Base-by-base conservation (phyloP, 2,113 vertebrate species). In the Nettapus auritus region DNA sequence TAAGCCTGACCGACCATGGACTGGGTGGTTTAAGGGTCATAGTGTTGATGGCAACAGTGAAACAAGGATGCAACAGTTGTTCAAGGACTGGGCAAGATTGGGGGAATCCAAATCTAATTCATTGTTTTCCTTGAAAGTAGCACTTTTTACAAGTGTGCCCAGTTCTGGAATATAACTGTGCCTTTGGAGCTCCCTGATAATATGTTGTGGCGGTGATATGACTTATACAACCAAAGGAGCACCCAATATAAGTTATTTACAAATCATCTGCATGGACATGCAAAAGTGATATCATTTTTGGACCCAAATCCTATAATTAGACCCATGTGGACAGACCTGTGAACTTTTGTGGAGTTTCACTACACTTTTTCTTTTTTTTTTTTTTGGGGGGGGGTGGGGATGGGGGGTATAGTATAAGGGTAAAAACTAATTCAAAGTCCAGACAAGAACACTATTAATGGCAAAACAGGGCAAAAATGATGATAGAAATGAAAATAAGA, bases 121-220 rank as follows among this genome's bases (percentile, higher is more conserved):
- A 60, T 81, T 46, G 83, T 75, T 53, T 66, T 78, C 60, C 55
- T 81, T 62, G 22, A 53, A 14, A 67, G 25, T 33, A 82, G 17
- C 7, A 16, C 11, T 60, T 64, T 34, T 17, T 38, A 21, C 11
- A 28, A 38, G 4, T 60, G 5, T 89, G 7, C 9, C 36, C 13
- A 9, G 20, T 46, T 85, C 18, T 75, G 34, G 85, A 86, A 68
- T 33, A 15, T 4, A 68, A 50, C 38, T 63, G 28, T 74, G 14
- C 7, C n/a, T 81, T 63, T 89, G 38, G 22, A 91, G 8, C 2
- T 3, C 22, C 14, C 2, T 17, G 7, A 16, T 4, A 2, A 16
- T 4, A 2, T 28, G 9, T 23, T 62, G 23, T 40, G 26, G 38
- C 21, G 68, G 9, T 0, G 1, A 53, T 21, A 3, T 16, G 17